A percentile compares a stretch with the other conserved stretches of the same genome.
Evolutionary conservation across 2,797 vertebrate species (phyloP).

Genomic region (Notolabrus celidotus): DNA sequence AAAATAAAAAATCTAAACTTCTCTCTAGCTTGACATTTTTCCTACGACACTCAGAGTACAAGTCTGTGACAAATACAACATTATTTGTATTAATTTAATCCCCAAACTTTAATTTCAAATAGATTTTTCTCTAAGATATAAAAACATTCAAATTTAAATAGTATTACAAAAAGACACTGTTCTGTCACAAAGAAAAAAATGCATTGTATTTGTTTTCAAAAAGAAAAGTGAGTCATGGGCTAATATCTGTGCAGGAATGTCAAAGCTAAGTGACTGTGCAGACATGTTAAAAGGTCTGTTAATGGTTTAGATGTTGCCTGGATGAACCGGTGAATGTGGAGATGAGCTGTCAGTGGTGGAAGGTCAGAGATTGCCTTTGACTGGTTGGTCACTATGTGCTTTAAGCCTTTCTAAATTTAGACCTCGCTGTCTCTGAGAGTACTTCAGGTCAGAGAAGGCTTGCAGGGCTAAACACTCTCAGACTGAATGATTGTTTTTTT

Average conservation of each 20-base stretch:
- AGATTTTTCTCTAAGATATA: neutral
- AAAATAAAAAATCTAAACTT: too few species aligned
- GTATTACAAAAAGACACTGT: slow-evolving; percentile 4
- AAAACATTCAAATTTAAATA: slow-evolving; percentile 15
- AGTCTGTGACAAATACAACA: neutral
- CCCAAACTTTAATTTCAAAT: slow-evolving; percentile 9
- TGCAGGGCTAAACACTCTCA: slow-evolving; percentile 58
- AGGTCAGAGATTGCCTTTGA: slow-evolving; percentile 79
- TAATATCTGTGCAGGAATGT: slow-evolving; percentile 25
- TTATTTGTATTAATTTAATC: neutral
- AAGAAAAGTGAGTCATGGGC: slow-evolving; percentile 24
- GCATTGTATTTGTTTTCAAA: slow-evolving; percentile 17
- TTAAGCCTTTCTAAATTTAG: slow-evolving; percentile 85
- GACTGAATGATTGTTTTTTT: slow-evolving; percentile 29
- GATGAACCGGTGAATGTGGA: slow-evolving; percentile 66
- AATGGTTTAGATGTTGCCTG: slow-evolving; percentile 52
- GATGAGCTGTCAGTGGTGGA: slow-evolving; percentile 74
- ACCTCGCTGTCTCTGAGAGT: slow-evolving; percentile 67
- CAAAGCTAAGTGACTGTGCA: slow-evolving; percentile 38
- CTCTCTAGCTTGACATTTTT: neutral
- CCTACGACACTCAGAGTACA: neutral
- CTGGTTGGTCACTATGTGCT: slow-evolving; percentile 80
- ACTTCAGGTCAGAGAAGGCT: slow-evolving; percentile 72
- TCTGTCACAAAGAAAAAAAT: slow-evolving; percentile 5
- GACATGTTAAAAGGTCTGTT: slow-evolving; percentile 50